Evolutionary conservation across 2,888 invertebrate species (phyloP).

Genomic region (Ormyrus pomaceus): DNA sequence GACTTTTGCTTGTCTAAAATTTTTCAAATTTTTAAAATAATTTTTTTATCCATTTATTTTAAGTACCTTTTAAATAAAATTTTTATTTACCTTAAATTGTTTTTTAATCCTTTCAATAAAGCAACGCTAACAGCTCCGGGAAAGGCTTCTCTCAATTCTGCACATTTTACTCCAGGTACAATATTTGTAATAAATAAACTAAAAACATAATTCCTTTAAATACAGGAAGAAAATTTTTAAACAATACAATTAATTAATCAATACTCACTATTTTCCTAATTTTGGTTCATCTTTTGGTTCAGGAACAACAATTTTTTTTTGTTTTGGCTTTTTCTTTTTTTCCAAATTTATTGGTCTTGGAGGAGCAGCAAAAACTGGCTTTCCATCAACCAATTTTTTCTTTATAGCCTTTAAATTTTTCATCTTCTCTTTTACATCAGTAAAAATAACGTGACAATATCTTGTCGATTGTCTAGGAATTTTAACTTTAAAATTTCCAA

Average conservation of each 20-base stretch:
- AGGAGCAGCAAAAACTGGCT: constrained; percentile 59
- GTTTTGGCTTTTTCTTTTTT: constrained; percentile 46
- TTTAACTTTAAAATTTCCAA: constrained; percentile 64
- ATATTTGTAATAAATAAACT: constrained; percentile 67
- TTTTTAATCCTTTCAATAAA: constrained; percentile 59
- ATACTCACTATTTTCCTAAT: constrained; percentile 64
- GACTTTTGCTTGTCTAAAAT: constrained; percentile 45
- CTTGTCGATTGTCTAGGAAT: constrained; percentile 65
- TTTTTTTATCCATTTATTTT: not conserved
- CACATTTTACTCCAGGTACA: constrained; percentile 59
- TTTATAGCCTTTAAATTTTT: constrained; percentile 63
- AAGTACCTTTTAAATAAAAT: not conserved
- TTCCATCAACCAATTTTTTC: constrained; percentile 60
- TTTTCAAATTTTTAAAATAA: not conserved
- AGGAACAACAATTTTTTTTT: constrained; percentile 62
- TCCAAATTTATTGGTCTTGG: constrained; percentile 50
- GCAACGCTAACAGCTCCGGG: constrained; percentile 61
- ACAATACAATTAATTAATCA: constrained; percentile 15
- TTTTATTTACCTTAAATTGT: constrained; percentile 54
- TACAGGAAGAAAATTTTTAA: not conserved
- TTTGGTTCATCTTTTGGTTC: constrained; percentile 56
- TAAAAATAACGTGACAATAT: constrained; percentile 66
- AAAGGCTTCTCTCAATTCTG: constrained; percentile 64
- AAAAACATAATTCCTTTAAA: constrained; percentile 22
- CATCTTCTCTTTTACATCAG: constrained; percentile 62